These are phyloP conservation scores for Dastarcus helophoroides DNA, from an alignment of 2,888 invertebrate genomes.

Conservation along the genomic window DNA sequence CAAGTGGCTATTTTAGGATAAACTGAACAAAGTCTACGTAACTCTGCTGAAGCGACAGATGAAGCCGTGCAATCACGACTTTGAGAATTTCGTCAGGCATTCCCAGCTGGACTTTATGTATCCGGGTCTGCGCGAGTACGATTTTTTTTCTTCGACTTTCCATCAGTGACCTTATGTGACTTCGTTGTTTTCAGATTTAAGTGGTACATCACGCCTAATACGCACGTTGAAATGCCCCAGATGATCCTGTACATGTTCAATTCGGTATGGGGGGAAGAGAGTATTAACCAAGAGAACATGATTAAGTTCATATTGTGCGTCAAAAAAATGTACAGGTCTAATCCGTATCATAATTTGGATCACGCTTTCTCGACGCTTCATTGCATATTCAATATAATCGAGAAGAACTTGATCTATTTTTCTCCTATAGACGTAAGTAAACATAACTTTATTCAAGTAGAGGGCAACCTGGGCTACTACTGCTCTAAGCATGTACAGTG, in stretches of 20 bases:
- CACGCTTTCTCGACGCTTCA: constrained; percentile 53
- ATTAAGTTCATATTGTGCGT: constrained; percentile 42
- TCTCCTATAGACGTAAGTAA: constrained; percentile 39
- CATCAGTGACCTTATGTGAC: too few relatives aligned
- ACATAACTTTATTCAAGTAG: not conserved
- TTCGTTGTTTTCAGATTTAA: constrained; percentile 43
- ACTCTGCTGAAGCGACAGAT: constrained; percentile 41
- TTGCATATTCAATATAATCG: constrained; percentile 46
- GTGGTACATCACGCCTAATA: constrained; percentile 45
- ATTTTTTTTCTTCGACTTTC: constrained; percentile 2
- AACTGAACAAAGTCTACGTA: constrained; percentile 36
- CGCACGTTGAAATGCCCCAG: constrained; percentile 41
- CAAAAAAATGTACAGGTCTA: constrained; percentile 39
- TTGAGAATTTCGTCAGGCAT: constrained; percentile 38
- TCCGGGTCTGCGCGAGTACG: too few relatives aligned
- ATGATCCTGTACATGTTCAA: constrained; percentile 43
- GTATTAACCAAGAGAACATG: constrained; percentile 33
- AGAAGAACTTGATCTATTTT: constrained; percentile 39
- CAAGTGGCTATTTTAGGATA: constrained; percentile 25
- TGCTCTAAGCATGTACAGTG: too few relatives aligned
- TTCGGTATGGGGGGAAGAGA: constrained; percentile 37
- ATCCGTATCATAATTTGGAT: constrained; percentile 51
- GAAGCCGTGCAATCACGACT: constrained; percentile 43
- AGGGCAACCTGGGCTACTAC: not conserved
- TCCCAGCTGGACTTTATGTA: too few relatives aligned